Evolutionary conservation across 2,797 vertebrate species (phyloP).

Genomic region (Darevskia nairensis): DNA sequence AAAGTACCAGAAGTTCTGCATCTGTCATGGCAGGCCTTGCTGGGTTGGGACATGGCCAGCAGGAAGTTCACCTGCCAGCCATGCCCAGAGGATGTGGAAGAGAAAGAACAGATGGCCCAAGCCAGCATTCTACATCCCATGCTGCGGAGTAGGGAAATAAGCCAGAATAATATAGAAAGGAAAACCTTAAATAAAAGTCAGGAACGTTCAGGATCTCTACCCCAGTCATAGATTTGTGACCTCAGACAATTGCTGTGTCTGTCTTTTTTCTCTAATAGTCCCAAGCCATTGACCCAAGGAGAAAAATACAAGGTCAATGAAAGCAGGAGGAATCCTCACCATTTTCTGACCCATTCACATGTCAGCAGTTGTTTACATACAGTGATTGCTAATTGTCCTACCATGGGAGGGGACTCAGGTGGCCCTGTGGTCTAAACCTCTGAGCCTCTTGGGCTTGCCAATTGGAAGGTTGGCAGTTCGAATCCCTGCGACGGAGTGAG

Average conservation of each 20-base stretch:
- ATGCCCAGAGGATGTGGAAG: background rate
- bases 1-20: background rate
- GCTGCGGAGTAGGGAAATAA: background rate
- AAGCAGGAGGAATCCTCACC: background rate
- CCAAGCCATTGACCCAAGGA: background rate
- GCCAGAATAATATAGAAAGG: background rate
- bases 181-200: background rate
- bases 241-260: background rate
- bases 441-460: no score
- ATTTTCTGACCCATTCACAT: background rate
- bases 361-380: background rate
- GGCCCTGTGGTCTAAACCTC: no score
- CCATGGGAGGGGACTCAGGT: no score
- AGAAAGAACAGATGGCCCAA: background rate
- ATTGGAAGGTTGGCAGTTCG: no score
- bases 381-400: background rate
- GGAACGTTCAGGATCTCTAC: background rate
- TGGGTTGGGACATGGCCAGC: background rate
- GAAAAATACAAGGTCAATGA: background rate
- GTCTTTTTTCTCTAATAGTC: background rate
- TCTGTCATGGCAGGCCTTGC: background rate
- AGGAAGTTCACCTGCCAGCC: background rate
- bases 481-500: no score
- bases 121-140: background rate
- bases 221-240: no score